These are phyloP conservation scores for Metellina segmentata DNA, from an alignment of 2,888 invertebrate species.

Conservation along the genomic window DNA sequence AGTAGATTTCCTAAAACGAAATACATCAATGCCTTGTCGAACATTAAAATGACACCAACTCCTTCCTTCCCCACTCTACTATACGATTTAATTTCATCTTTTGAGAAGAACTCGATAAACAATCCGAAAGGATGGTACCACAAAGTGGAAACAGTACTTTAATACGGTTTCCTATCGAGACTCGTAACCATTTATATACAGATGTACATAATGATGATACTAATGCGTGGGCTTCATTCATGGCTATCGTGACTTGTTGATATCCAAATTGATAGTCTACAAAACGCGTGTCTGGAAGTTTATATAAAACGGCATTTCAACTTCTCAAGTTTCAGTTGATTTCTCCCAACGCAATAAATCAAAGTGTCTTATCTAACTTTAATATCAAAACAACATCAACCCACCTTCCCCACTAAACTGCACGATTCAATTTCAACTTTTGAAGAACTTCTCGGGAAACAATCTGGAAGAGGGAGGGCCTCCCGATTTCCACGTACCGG, in stretches of 20 bases:
- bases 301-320: not conserved
- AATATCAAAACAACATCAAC: too few species aligned
- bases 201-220: too few species aligned
- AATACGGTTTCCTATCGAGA: too few species aligned
- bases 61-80: not conserved
- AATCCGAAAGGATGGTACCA: not conserved
- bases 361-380: not conserved
- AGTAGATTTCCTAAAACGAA: not conserved
- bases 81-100: conserved; percentile 46
- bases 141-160: too few species aligned
- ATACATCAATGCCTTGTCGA: not conserved
- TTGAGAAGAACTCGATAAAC: conserved; percentile 28
- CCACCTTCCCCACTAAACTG: not conserved
- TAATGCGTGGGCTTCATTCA: too few species aligned
- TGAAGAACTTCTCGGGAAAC: conserved; percentile 39
- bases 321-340: not conserved
- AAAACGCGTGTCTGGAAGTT: too few species aligned
- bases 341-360: not conserved
- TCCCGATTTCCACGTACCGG: conserved; percentile 44
- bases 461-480: not conserved
- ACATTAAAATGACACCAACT: too few species aligned
- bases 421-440: conserved; percentile 54
- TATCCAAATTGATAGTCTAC: too few species aligned
- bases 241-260: too few species aligned
- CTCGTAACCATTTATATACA: too few species aligned